Conservation (phyloP, 2,113 vertebrate genomes). For the Megaleporinus macrocephalus region DNA sequence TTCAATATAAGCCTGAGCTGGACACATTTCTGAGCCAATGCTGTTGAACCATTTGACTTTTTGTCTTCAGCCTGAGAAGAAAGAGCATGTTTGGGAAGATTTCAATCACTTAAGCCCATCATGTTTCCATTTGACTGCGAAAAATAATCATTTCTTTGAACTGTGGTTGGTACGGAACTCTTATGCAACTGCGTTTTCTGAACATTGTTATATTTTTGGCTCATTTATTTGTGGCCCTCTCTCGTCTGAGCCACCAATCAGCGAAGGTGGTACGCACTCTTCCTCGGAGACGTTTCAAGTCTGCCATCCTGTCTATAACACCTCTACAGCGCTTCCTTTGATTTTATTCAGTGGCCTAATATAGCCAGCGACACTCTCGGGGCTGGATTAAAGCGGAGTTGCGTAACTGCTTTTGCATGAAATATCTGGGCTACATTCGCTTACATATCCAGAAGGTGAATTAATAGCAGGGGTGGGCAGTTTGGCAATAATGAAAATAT, state of each 20-base stretch:
- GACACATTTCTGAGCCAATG: too few relatives aligned
- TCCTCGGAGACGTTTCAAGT: constrained; percentile 11
- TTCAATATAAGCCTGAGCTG: too few relatives aligned
- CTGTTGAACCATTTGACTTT: too few relatives aligned
- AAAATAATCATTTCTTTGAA: neutral
- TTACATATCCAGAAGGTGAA: neutral
- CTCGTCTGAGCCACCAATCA: neutral
- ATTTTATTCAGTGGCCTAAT: neutral
- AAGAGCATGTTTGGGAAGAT: too few relatives aligned
- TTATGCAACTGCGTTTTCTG: neutral
- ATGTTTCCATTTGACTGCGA: neutral
- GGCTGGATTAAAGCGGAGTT: constrained; percentile 10
- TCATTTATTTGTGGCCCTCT: constrained; percentile 4
- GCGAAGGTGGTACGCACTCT: neutral
- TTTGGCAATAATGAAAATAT: too few relatives aligned
- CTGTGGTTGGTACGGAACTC: neutral
- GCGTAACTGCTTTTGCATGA: neutral
- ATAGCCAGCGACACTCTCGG: neutral
- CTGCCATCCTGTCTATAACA: constrained; percentile 5
- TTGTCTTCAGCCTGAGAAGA: too few relatives aligned
- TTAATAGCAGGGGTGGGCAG: neutral
- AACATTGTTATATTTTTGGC: constrained; percentile 1
- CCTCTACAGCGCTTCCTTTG: constrained; percentile 9
- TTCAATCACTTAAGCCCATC: neutral
- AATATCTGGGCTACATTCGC: neutral